Conservation (phyloP, 2,888 invertebrate species). For the Spodoptera picta region DNA sequence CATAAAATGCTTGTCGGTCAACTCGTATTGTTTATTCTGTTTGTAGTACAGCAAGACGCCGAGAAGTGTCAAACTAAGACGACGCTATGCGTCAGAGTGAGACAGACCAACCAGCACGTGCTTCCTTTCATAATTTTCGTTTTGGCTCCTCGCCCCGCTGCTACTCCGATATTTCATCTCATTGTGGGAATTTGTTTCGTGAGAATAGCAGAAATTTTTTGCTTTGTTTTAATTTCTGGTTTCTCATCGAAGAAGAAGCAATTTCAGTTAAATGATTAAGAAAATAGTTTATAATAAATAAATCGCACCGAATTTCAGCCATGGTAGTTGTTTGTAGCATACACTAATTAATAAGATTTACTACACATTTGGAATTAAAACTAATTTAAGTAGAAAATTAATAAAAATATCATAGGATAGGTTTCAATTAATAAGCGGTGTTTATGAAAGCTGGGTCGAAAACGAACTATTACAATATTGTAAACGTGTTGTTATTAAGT, state of each 20-base stretch:
- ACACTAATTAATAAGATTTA: too few species aligned
- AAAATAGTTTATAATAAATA: too few species aligned
- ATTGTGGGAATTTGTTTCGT: constrained; percentile 82
- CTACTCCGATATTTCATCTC: constrained; percentile 79
- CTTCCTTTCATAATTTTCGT: constrained; percentile 82
- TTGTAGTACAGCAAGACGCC: constrained; percentile 33
- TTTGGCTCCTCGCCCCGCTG: constrained; percentile 81
- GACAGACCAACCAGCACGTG: constrained; percentile 80
- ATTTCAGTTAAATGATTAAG: background rate
- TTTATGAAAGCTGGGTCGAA: too few species aligned
- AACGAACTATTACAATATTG: too few species aligned
- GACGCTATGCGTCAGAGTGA: constrained; percentile 62
- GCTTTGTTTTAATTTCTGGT: constrained; percentile 14
- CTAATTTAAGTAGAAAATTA: too few species aligned
- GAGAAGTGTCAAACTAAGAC: constrained; percentile 55
- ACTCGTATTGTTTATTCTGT: constrained; percentile 40
- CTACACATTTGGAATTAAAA: too few species aligned
- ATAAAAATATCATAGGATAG: too few species aligned
- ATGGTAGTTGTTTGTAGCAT: too few species aligned
- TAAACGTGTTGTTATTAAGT: too few species aligned
- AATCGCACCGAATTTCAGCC: too few species aligned
- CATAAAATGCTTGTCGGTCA: background rate
- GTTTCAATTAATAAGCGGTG: too few species aligned
- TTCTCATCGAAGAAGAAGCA: constrained; percentile 10
- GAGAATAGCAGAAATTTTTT: constrained; percentile 61